A percentile compares a stretch with the other conserved stretches of the same genome.
phyloP scores from a whole-genome alignment of 2,888 invertebrate genomes.

The Drosophila quinaria region DNA sequence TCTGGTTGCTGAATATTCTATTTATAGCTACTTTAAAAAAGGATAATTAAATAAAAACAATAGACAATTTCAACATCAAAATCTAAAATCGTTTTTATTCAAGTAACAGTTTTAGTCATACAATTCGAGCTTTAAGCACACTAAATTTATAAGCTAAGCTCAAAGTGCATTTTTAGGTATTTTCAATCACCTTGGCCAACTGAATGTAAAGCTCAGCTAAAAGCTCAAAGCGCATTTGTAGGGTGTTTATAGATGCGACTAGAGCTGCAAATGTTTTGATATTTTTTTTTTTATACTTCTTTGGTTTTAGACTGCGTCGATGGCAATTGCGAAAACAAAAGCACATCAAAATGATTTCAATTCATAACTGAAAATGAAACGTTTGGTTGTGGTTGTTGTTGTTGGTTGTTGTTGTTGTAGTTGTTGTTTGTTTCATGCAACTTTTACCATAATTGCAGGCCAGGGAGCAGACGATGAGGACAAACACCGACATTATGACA shows the following conservation, averaged over 20 bases:
- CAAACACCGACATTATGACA: slow-evolving; percentile 72
- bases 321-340: slow-evolving; percentile 61
- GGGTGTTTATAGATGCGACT: slow-evolving; percentile 17
- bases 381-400: slow-evolving; percentile 49
- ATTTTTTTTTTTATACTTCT: not conserved
- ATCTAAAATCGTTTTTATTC: too few relatives aligned
- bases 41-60: too few relatives aligned
- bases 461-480: slow-evolving; percentile 39
- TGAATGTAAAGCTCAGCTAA: not conserved
- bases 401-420: slow-evolving; percentile 51
- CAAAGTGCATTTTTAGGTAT: too few relatives aligned
- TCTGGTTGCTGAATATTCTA: too few relatives aligned
- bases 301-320: slow-evolving; percentile 21
- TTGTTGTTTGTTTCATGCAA: slow-evolving; percentile 67
- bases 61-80: too few relatives aligned
- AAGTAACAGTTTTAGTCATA: too few relatives aligned
- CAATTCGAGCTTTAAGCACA: too few relatives aligned
- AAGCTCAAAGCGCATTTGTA: slow-evolving; percentile 4
- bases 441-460: slow-evolving; percentile 79
- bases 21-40: too few relatives aligned
- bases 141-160: too few relatives aligned
- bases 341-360: slow-evolving; percentile 59
- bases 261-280: not conserved
- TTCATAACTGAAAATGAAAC: slow-evolving; percentile 72
- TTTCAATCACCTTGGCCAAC: too few relatives aligned